Percentiles rank a stretch among this genome's conserved stretches.
Conservation (phyloP, 2,113 vertebrate species). For the Anseranas semipalmata region DNA sequence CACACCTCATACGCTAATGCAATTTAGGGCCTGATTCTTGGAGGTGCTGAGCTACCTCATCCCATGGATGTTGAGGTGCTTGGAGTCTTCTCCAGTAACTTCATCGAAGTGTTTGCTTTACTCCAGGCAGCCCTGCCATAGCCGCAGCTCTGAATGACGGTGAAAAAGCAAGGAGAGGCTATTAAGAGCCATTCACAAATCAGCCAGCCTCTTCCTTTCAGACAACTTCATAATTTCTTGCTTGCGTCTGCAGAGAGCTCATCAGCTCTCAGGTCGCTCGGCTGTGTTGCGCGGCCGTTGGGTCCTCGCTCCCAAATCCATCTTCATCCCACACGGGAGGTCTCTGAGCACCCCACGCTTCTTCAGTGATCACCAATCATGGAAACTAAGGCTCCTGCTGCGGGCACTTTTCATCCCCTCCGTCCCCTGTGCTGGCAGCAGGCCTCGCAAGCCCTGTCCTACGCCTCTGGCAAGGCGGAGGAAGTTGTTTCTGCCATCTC, state of each 20-base stretch:
- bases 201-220: neutral
- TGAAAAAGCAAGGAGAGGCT: neutral
- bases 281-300: neutral
- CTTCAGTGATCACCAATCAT: neutral
- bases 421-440: neutral
- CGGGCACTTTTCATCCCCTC: neutral
- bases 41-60: neutral
- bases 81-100: neutral
- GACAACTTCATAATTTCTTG: neutral
- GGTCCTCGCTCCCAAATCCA: neutral
- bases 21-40: neutral
- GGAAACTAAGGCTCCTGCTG: neutral
- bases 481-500: neutral
- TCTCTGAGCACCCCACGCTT: neutral
- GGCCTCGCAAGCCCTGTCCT: neutral
- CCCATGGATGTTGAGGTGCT: neutral
- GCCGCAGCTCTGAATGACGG: neutral
- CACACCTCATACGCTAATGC: neutral
- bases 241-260: neutral
- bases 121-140: neutral
- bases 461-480: neutral
- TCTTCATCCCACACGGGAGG: rapidly evolving
- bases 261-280: neutral
- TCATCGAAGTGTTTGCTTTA: neutral
- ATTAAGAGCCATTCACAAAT: neutral